phyloP scores from a whole-genome alignment of 2,113 vertebrate genomes.

The Takifugu flavidus region DNA sequence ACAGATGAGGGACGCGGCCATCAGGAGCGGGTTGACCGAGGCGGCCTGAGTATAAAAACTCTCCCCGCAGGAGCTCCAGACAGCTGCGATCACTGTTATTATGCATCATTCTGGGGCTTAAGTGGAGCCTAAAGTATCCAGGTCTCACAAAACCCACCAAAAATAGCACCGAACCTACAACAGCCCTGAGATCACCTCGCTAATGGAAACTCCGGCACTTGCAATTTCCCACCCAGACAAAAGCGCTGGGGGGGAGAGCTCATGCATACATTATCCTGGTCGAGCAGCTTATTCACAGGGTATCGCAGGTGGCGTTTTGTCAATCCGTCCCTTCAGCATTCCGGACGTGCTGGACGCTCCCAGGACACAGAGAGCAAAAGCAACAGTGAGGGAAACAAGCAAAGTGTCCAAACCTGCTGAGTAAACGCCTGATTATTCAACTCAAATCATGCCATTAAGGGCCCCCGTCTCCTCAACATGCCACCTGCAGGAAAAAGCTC shows the following conservation, averaged over 20 bases:
- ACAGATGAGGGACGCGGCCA: conserved; percentile 42
- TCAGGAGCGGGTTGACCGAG: conserved; percentile 34
- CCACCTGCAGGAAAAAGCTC: too few species aligned
- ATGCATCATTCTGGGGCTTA: too few species aligned
- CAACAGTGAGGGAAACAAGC: conserved; percentile 16
- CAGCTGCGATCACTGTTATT: neutral
- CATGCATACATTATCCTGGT: conserved; percentile 56
- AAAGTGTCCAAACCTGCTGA: neutral
- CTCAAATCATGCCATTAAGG: too few species aligned
- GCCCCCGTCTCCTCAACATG: too few species aligned
- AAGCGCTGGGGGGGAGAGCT: neutral
- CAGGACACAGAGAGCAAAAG: neutral
- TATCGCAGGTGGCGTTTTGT: conserved; percentile 31
- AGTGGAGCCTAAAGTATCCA: too few species aligned
- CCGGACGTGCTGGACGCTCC: conserved; percentile 31
- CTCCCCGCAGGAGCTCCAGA: neutral
- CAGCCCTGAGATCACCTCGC: conserved; percentile 8
- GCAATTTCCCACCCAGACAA: conserved; percentile 58
- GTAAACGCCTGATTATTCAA: too few species aligned
- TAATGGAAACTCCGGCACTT: conserved; percentile 61
- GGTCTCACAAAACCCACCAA: too few species aligned
- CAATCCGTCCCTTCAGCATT: conserved; percentile 42
- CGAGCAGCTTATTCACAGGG: conserved; percentile 25
- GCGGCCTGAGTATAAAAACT: conserved; percentile 19
- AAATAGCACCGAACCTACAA: too few species aligned